Evolutionary conservation across 2,888 invertebrate species (phyloP), one percentile per base, ranked within the genome.

Genomic region (Spilarctia lutea): DNA sequence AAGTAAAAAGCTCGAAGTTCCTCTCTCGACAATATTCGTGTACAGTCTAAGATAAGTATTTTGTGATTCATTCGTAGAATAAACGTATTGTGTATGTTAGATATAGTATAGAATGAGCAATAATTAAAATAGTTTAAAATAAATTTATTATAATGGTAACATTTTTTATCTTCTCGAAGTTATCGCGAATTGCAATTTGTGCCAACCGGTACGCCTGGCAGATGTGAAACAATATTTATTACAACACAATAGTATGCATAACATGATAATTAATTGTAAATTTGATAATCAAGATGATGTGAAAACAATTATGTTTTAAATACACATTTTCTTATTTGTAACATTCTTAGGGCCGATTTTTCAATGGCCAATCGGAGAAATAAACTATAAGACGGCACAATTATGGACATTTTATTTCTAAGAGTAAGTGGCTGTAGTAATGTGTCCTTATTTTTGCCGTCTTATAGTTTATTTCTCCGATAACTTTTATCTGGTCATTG

Each of bases 1-100:
- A 69, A 45, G 30, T 56, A 72, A 72, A 39, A 69, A 56, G 82
- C 83, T 84, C 82, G 84, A 93, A 93, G 94, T 94, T 94, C 94
- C 94, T 94, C 90, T 91, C 87, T 89, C 90, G 94, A 94, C 94
- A 94, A 94, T 94, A 94, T 93, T 80, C 66, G 79, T 86, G 79
- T 85, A 84, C 81, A 83, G 80, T 79, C 81, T 78, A 77, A 68
- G 87, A 67, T 88, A 87, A 86, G 83, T 83, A 85, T 86, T 82
- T 86, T 86, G 86, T 89, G 88, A 88, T 86, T 83, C 71, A 75
- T 76, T 79, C 81, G 72, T 86, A 80, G 79, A 71, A 71, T 48
- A 76, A 79, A 39, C 67, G 52, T 86, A 74, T 75, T 75, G 33
- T 75, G 24, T 68, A 75, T 81, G 80, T 85, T 83, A 81, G 78